Percentiles rank a stretch among this genome's conserved stretches.
Evolutionary conservation across 2,113 vertebrate genomes (phyloP).

Genomic region (Tylochromis polylepis): DNA sequence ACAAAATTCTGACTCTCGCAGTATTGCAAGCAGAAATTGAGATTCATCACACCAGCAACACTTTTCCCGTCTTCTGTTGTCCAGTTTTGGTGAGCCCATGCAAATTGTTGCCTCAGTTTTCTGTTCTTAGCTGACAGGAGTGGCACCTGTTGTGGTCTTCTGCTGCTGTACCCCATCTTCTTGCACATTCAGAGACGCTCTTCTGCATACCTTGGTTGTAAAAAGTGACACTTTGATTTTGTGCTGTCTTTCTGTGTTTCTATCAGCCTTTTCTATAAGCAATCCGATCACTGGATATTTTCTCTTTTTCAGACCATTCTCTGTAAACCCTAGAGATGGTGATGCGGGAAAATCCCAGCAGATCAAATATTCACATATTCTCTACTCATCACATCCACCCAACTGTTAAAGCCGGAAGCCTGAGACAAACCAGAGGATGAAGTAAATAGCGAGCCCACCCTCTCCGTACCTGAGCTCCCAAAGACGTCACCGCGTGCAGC

Average conservation of each 20-base stretch:
- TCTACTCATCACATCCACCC: neutral
- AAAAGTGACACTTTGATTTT: neutral
- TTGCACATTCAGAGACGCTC: neutral
- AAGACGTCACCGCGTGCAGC: neutral
- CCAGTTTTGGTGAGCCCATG: neutral
- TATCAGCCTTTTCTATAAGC: neutral
- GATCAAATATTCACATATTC: neutral
- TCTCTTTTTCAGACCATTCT: neutral
- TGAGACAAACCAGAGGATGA: slow-evolving; percentile 2
- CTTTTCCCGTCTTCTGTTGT: neutral
- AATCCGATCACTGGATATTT: neutral
- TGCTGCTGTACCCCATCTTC: neutral
- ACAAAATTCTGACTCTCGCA: neutral
- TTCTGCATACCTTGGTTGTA: neutral
- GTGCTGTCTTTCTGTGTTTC: neutral
- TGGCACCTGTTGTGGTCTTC: neutral
- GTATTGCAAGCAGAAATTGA: neutral
- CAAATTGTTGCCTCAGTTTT: neutral
- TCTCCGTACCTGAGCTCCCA: neutral
- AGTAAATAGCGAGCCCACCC: neutral
- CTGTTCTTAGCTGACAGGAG: neutral
- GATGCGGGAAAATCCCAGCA: neutral
- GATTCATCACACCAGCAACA: neutral
- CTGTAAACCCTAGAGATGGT: neutral
- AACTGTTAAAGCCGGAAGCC: neutral